Conservation (phyloP, 1,140 invertebrate species). For the Archivesica marissinica region DNA sequence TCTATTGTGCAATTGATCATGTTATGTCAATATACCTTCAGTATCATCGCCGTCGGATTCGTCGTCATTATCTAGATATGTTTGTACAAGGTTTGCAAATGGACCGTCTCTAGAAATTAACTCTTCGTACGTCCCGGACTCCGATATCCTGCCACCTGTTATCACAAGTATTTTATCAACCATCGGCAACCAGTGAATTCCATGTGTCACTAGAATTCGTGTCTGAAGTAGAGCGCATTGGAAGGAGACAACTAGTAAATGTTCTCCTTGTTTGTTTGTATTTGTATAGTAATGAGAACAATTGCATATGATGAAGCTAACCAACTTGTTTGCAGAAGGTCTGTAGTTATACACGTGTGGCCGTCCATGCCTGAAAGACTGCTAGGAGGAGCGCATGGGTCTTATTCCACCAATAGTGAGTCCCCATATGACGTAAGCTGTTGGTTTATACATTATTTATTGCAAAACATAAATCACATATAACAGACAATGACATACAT, state of each 20-base stretch:
- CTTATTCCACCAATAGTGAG: too few species aligned
- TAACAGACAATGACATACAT: too few species aligned
- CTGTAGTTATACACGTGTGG: too few species aligned
- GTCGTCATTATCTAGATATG: slow-evolving; percentile 61
- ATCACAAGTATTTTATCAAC: slow-evolving; percentile 94
- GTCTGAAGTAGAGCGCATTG: slow-evolving; percentile 61
- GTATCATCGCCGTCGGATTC: slow-evolving; percentile 49
- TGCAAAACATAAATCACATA: too few species aligned
- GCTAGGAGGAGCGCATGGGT: too few species aligned
- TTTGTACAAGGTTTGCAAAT: slow-evolving; percentile 79
- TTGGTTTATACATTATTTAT: too few species aligned
- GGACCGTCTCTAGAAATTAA: slow-evolving; percentile 69
- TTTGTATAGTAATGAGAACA: neutral
- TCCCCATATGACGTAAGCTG: too few species aligned
- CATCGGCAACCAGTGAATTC: slow-evolving; percentile 87
- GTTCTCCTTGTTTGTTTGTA: neutral
- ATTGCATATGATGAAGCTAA: neutral
- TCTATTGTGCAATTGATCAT: too few species aligned
- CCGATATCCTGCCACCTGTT: slow-evolving; percentile 91
- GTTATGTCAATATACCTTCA: neutral
- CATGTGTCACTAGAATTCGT: slow-evolving; percentile 77
- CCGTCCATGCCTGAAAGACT: too few species aligned
- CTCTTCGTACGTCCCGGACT: slow-evolving; percentile 88
- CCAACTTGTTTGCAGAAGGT: neutral
- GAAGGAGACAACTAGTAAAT: slow-evolving; percentile 83